Evolutionary conservation across 53 echinoderm and acorn worm genomes (phyloP).

Genomic region (Apostichopus leukothele): DNA sequence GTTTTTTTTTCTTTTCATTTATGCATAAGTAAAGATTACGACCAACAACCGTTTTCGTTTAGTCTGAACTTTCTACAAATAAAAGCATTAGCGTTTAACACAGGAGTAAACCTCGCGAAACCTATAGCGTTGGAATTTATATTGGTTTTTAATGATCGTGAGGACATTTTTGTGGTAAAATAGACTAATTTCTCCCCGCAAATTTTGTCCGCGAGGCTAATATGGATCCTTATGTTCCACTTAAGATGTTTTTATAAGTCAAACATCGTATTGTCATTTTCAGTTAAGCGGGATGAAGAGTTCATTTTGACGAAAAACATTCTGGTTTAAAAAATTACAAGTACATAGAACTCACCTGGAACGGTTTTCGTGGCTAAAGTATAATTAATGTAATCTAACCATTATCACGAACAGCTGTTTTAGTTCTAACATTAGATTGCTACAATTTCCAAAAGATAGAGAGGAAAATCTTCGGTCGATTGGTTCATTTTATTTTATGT

Average conservation of each 20-base stretch:
- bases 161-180: neutral
- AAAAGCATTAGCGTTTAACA: neutral
- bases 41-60: too few relatives aligned
- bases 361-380: too few relatives aligned
- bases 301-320: neutral
- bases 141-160: neutral
- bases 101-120: neutral
- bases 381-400: too few relatives aligned
- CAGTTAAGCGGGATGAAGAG: neutral
- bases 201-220: neutral
- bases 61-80: neutral
- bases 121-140: neutral
- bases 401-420: too few relatives aligned
- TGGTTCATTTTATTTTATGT: too few relatives aligned
- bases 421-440: too few relatives aligned
- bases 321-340: neutral
- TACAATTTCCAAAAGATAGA: too few relatives aligned
- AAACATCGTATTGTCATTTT: neutral
- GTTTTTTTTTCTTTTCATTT: too few relatives aligned
- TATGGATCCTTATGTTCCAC: neutral
- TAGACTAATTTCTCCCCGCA: neutral
- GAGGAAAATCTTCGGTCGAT: too few relatives aligned
- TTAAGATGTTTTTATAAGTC: too few relatives aligned
- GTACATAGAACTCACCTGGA: too few relatives aligned
- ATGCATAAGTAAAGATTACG: too few relatives aligned